Base-by-base conservation (phyloP, 2,888 invertebrate species). In the Eretmocerus hayati region DNA sequence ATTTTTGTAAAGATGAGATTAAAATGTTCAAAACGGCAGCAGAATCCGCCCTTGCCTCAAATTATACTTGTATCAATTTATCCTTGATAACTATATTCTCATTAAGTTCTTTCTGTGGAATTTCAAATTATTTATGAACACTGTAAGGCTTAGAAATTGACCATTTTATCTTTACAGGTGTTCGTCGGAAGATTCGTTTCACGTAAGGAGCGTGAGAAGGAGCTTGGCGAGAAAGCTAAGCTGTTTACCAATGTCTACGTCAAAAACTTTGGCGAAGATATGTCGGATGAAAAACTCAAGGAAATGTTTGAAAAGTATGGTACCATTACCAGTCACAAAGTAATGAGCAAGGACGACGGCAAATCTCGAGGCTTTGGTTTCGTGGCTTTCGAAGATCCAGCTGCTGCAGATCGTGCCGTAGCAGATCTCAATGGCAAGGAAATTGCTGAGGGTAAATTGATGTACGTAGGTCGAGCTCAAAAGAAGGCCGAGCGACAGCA, bases 401-500 rank as follows among this genome's bases (percentile, higher is more conserved):
- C 96, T 72, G 85, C 87, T 55, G 97, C 97, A 48, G 95, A 95
- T 70, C 83, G 84, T 65, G 96, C 96, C 56, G 93, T 94, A 18
- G 82, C 85, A 59, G 91, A 90, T 44, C 75, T 97, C 43, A 93
- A 97, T 74, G 92, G 90, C 33, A 91, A 89, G 67, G 91, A 92
- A 67, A 77, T 91, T 55, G 77, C 83, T 30, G 90, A 90, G 67
- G 89, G 89, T 21, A 90, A 90, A 69, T 81, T 83, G 22, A 75
- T 99, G 62, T 97, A 93, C 75, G 97, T 97, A 11, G 96, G 96
- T 26, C 85, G 97, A 54, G 99, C 99, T 44, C 99, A 99, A 73
- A 99, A 99, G 80, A 96, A 96, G 74, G 90, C 91, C n/a, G 99
- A 99, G 72, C 87, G 99, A 50, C 93, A 95, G 69, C 90, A 92